Base-by-base conservation (phyloP, 2,888 invertebrate species). In the Pyrgus malvae region DNA sequence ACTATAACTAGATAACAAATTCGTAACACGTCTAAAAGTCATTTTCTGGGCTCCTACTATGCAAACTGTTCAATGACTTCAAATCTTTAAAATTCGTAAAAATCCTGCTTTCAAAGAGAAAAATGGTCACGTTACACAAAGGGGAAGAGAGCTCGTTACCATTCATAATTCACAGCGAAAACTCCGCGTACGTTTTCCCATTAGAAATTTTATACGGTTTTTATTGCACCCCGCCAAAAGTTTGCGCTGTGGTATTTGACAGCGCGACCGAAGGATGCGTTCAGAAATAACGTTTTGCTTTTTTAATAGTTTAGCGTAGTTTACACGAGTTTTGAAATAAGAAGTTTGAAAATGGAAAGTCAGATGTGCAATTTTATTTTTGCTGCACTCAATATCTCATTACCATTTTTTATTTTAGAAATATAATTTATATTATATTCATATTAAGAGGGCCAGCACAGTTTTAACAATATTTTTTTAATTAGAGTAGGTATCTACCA, bases 191-290 rank as follows among this genome's bases (percentile, higher is more conserved):
- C 89, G 88, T 90, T 89, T 89, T 89, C 86, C 87, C 76, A 89
- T 90, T 88, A 86, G 73, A 80, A 86, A 87, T 89, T 88, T 89
- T 88, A 87, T 87, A 85, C 87, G 82, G 86, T 89, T 89, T 88
- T 89, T 89, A 89, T 85, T 83, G 80, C 78, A 63, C 69, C 72
- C 73, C 76, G 78, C 77, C 68, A 70, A 81, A 84, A 81, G 76
- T 82, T 80, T 68, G 68, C 67, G 68, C 66, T 68, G 67, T 64
- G 58, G 64, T 63, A 66, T 73, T 74, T 76, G 77, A 78, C 77
- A 76, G 72, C 44, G 51, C 61, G 62, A 65, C 66, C 64, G 67
- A 64, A 66, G 68, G 64, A 62, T 64, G 45, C 64, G 60, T 61
- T 64, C 62, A 58, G 31, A 19, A 49, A 70, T 61, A 61, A 51